Evolutionary conservation across 1,140 invertebrate species (phyloP).

Genomic region (Caenorhabditis tropicalis): DNA sequence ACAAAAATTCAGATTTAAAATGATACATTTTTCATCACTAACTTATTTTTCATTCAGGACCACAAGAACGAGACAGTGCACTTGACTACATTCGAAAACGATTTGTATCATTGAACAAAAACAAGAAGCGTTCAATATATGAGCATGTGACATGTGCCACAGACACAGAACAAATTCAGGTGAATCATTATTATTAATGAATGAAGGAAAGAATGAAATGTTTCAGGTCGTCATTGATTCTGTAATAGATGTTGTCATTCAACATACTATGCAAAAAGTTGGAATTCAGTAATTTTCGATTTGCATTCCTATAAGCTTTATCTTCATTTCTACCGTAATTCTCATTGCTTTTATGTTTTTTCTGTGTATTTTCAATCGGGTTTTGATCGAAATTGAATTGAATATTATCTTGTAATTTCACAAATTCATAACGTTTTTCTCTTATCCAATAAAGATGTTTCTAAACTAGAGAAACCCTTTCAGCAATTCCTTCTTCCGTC

Average conservation of each 20-base stretch:
- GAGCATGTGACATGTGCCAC: slow-evolving; percentile 73
- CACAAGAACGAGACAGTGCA: slow-evolving; percentile 70
- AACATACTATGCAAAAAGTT: slow-evolving; percentile 73
- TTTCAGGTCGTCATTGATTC: slow-evolving; percentile 71
- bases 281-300: slow-evolving; percentile 68
- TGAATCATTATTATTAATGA: not conserved
- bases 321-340: not conserved
- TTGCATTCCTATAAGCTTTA: not conserved
- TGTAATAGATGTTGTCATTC: slow-evolving; percentile 73
- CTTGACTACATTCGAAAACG: slow-evolving; percentile 71
- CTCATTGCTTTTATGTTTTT: not conserved
- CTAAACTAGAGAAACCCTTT: too few species aligned
- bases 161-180: slow-evolving; percentile 72
- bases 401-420: too few species aligned
- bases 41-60: slow-evolving; percentile 58
- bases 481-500: too few species aligned
- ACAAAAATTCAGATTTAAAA: too few species aligned
- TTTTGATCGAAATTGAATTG: too few species aligned
- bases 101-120: slow-evolving; percentile 67
- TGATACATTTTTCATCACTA: not conserved
- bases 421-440: too few species aligned
- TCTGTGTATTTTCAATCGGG: not conserved
- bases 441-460: too few species aligned
- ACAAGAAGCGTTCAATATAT: slow-evolving; percentile 70
- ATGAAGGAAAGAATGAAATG: slow-evolving; percentile 25